Base-by-base conservation (phyloP, 2,797 vertebrate species). In the Myotis myotis region DNA sequence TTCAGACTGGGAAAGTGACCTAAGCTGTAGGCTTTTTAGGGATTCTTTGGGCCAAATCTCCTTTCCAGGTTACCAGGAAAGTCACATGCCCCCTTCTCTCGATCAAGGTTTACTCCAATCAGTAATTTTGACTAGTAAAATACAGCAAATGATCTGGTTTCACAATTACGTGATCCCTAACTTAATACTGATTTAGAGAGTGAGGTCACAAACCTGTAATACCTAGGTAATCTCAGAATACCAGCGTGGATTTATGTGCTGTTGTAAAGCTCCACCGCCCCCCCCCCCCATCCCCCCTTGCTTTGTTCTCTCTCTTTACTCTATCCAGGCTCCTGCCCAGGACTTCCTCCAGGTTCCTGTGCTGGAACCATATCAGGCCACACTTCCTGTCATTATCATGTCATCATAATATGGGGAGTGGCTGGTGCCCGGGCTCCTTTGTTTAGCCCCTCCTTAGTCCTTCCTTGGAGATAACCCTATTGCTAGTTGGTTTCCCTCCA, bases 401-500 rank as follows among this genome's bases (percentile, higher is more conserved):
- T 90, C 87, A 94, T 89, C 72, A 41, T 75, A 74, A 71, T 47
- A 23, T 20, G 16, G n/a, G 87, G 84, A 87, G 72, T 36, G 44
- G 44, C 72, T 89, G 30, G 28, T 78, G 33, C 93, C 80, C 81
- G 81, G 72, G 19, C 41, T 93, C 60, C 38, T 49, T 87, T 71
- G n/a, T 57, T 86, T 66, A 79, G 60, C 5, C n/a, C 25, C 72
- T 64, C 33, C 51, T 89, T 30, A n/a, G 76, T 36, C 36, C 51
- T 93, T 93, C 84, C 64, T 95, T 82, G 38, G 41, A 96, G 89
- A 94, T 83, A 92, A 93, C 64, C 51, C 57, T 60, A 12, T 85
- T 87, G 71, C 49, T 57, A 80, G 49, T 85, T 96, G 96, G 93
- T 91, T 90, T 91, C n/a, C 44, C 51, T 94, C 93, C 84, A 95